Evolutionary conservation across 2,113 vertebrate genomes (phyloP).

Genomic region (Melanerpes aurifrons): DNA sequence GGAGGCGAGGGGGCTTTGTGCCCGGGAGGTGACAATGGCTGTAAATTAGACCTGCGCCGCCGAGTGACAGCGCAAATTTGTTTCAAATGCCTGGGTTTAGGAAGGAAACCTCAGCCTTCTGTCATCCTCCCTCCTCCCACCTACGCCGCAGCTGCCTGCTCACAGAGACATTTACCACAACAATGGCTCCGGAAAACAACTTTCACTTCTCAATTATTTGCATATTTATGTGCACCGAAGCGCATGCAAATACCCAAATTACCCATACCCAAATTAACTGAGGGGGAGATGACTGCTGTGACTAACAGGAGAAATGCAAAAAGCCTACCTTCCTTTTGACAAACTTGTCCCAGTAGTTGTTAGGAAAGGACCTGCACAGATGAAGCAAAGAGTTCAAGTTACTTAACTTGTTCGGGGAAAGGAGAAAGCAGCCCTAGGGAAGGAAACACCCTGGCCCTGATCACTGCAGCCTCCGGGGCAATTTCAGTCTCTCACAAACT

Average conservation of each 20-base stretch:
- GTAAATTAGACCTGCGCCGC: constrained; percentile 33
- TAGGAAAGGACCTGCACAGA: constrained; percentile 91
- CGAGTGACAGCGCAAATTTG: constrained; percentile 40
- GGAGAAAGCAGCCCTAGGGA: neutral
- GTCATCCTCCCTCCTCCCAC: constrained; percentile 3
- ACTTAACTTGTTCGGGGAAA: neutral
- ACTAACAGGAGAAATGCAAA: neutral
- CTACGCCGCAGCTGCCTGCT: neutral
- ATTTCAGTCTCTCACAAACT: neutral
- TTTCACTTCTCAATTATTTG: neutral
- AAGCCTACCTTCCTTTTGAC: constrained; percentile 93
- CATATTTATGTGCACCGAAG: neutral
- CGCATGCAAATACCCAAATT: too few species aligned
- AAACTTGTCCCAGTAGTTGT: constrained; percentile 99
- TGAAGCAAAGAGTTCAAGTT: constrained; percentile 26
- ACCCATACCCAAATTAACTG: neutral
- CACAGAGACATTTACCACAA: neutral
- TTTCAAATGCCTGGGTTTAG: neutral
- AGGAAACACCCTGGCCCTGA: neutral
- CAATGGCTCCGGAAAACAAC: neutral
- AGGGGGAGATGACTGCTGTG: neutral
- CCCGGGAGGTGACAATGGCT: constrained; percentile 41
- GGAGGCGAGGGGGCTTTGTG: constrained; percentile 12
- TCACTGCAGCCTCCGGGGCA: neutral
- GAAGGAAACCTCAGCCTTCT: constrained; percentile 45